Base-by-base conservation (phyloP, 92 coral and sea anemone genomes). In the Hydrozoanthus gracilis region DNA sequence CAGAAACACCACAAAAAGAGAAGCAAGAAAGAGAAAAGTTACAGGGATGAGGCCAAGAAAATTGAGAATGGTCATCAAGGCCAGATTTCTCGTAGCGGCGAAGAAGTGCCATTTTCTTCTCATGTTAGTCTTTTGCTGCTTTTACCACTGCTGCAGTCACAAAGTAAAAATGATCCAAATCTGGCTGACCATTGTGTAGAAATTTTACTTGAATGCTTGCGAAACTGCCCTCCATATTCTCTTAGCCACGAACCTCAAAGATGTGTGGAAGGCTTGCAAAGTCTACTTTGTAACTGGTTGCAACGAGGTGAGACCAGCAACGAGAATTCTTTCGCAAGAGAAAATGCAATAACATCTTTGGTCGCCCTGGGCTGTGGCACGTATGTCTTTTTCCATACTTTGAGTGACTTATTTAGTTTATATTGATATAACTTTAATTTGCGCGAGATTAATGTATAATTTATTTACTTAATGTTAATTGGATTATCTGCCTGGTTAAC, bases 341-440 rank as follows among this genome's bases (percentile, higher is more conserved):
- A 96, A 84, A 92, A 84, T 49, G 79, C 94, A 39, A 77, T 95
- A 52, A 92, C 95, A 27, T 92, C 98, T 16, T 91, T 95, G 71
- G 83, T 95, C 61, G 93, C 99, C 27, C 76, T 96, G 84, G 99
- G 98, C 46, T 96, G 98, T 87, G 96, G 96, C 88, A 96, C 98
- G 99, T 96, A 87, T 52, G 86, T 70, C 51, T n/a, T 65, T 20
- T 60, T 20, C 10, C 13, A 16, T 13, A 55, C 48, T 45, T 52
- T 73, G 70, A 60, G 2, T 27, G 39, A 27, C 39, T 27, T 27
- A 27, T 27, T 27, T 2, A 27, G 39, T 27, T n/a, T n/a, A n/a
- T 27, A 27, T 27, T 27, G 39, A 27, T 27, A 27, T 27, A 27
- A 27, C 39, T 27, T 27, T 27, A 27, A 2, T 27, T 27, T 27